phyloP scores from a whole-genome alignment of 2,888 invertebrate species.

The Poecilobothrus nobilitatus region DNA sequence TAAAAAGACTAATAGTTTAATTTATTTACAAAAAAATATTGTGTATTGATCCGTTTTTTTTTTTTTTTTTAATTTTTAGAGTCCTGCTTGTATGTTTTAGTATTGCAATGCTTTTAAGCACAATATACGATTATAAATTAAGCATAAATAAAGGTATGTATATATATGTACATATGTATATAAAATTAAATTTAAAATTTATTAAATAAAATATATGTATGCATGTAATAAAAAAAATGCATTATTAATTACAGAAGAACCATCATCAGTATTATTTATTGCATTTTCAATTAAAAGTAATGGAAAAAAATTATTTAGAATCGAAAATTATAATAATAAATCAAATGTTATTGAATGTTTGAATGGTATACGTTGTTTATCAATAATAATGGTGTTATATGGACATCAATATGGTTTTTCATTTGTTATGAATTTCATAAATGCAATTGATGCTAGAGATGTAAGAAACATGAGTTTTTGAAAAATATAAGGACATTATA shows the following conservation, averaged over 20 bases:
- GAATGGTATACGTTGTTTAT: constrained; percentile 42
- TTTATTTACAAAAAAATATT: too few relatives aligned
- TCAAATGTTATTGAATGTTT: constrained; percentile 37
- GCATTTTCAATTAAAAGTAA: constrained; percentile 19
- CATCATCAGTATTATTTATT: not conserved
- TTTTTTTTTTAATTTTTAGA: too few relatives aligned
- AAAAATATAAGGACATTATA: too few relatives aligned
- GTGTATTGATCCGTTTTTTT: too few relatives aligned
- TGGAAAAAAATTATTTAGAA: constrained; percentile 16
- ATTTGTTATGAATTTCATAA: not conserved
- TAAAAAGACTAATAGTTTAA: too few relatives aligned
- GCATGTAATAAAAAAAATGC: too few relatives aligned
- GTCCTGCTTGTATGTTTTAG: not conserved
- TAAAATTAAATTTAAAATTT: too few relatives aligned
- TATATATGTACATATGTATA: too few relatives aligned
- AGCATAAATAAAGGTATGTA: too few relatives aligned
- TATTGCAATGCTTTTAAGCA: not conserved
- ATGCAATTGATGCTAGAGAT: not conserved
- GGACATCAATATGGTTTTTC: constrained; percentile 30
- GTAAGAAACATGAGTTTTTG: not conserved
- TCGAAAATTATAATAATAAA: constrained; percentile 22
- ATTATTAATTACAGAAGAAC: too few relatives aligned
- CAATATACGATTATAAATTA: constrained; percentile 7
- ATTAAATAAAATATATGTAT: too few relatives aligned
- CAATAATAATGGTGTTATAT: constrained; percentile 43